Base-by-base conservation (phyloP, 2,113 vertebrate genomes). In the Saccopteryx bilineata region DNA sequence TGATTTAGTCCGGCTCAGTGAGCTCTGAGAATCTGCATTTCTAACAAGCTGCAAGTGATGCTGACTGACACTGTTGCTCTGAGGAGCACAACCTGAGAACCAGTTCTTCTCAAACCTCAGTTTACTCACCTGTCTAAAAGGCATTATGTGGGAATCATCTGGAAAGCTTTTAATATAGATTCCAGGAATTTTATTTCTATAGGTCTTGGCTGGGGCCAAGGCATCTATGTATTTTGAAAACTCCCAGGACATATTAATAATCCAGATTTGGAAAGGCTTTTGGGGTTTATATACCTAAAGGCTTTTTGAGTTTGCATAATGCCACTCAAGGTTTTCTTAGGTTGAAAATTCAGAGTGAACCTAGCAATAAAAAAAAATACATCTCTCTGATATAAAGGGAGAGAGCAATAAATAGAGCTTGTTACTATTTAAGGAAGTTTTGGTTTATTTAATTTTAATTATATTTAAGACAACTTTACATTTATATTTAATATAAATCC, bases 381-480 rank as follows among this genome's bases (percentile, higher is more conserved):
- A 28, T 58, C 7, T 87, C 5, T 48, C 21, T 60, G 31, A 52
- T 85, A 31, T 71, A 84, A 92, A 86, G 54, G 1, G 13, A 92
- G 23, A 65, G 23, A 71, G 10, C 56, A 90, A 39, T 60, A 72
- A 84, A 79, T 66, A 66, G 18, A 92, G 50, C 23, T 66, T 39
- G 14, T 33, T 95, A n/a, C 50, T 83, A 61, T 24, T 60, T 93
- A 72, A 39, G 12, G 54, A 92, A 74, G 95, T 90, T 78, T 9
- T 68, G 61, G 6, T 71, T 92, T 90, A 74, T 86, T 91, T 82
- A 31, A 84, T 84, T 96, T 91, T 28, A 7, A 60, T 93, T 78
- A 87, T 21, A 54, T 72, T 78, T 75, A 76, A 95, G 71, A 54
- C 19, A 94, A 56, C 0, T 69, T 65, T 65, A 21, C 12, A 19